phyloP scores from a whole-genome alignment of 2,797 vertebrate genomes.

The Eptatretus atami region DNA sequence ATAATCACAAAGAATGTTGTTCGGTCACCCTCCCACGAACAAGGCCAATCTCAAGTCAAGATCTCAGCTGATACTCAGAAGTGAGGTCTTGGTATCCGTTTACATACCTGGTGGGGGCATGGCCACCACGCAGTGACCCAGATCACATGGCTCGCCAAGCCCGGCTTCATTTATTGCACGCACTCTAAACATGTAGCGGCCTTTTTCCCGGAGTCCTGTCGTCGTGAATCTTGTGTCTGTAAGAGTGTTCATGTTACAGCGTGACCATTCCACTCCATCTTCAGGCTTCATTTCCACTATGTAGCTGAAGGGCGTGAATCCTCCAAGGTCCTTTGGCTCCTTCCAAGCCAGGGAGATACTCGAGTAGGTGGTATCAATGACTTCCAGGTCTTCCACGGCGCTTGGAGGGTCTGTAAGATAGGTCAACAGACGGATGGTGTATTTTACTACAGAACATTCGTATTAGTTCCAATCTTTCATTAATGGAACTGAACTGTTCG shows the following conservation, averaged over 20 bases:
- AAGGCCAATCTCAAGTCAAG: too few species aligned
- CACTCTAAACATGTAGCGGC: constrained; percentile 18
- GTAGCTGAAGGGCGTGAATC: constrained; percentile 15
- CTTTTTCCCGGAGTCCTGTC: constrained; percentile 17
- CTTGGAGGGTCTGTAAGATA: constrained; percentile 15
- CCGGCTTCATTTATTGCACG: constrained; percentile 17
- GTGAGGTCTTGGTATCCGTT: too few species aligned
- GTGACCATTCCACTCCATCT: constrained; percentile 17
- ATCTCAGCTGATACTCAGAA: too few species aligned
- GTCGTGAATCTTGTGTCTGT: constrained; percentile 15
- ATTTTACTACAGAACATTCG: too few species aligned
- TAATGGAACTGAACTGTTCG: too few species aligned
- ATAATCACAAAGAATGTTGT: background rate
- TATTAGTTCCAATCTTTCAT: too few species aligned
- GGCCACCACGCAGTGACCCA: constrained; percentile 14
- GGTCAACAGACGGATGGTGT: background rate
- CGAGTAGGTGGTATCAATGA: constrained; percentile 18
- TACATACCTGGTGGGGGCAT: constrained; percentile 18
- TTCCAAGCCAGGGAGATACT: constrained; percentile 18
- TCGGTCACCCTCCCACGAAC: too few species aligned
- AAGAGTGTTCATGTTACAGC: constrained; percentile 17
- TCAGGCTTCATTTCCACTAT: constrained; percentile 16
- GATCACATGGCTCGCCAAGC: constrained; percentile 14
- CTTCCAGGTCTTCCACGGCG: constrained; percentile 14
- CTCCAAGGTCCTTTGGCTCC: constrained; percentile 11